A percentile compares a stretch with the other conserved stretches of the same genome.
Conservation (phyloP, 2,888 invertebrate genomes). For the Papilio gigon region DNA sequence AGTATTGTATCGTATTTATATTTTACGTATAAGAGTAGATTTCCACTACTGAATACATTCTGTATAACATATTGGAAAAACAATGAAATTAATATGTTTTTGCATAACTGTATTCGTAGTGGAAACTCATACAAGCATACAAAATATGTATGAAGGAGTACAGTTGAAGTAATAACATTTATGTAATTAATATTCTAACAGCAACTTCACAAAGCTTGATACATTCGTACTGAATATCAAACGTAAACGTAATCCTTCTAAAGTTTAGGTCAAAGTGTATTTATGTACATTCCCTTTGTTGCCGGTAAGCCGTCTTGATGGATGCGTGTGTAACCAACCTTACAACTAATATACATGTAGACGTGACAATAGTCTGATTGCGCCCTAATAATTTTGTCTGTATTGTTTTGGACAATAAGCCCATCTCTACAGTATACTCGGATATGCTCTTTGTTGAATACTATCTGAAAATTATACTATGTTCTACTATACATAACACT, state of each 20-base stretch:
- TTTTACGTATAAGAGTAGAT: too few relatives aligned
- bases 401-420: conserved; percentile 13
- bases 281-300: conserved; percentile 31
- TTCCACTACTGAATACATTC: too few relatives aligned
- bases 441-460: conserved; percentile 29
- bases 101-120: too few relatives aligned
- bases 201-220: neutral
- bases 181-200: neutral
- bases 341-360: conserved; percentile 12
- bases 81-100: too few relatives aligned
- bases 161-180: neutral
- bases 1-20: too few relatives aligned
- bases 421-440: conserved; percentile 25
- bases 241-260: conserved; percentile 33
- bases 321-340: conserved; percentile 35
- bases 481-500: neutral
- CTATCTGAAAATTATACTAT: neutral
- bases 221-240: conserved; percentile 24
- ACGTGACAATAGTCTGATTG: conserved; percentile 28
- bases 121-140: too few relatives aligned
- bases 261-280: conserved; percentile 35
- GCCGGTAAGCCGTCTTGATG: conserved; percentile 35
- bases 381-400: conserved; percentile 16
- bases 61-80: too few relatives aligned
- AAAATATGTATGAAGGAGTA: too few relatives aligned